Evolutionary conservation across 2,113 vertebrate species (phyloP).

Genomic region (Scytalopus superciliaris): DNA sequence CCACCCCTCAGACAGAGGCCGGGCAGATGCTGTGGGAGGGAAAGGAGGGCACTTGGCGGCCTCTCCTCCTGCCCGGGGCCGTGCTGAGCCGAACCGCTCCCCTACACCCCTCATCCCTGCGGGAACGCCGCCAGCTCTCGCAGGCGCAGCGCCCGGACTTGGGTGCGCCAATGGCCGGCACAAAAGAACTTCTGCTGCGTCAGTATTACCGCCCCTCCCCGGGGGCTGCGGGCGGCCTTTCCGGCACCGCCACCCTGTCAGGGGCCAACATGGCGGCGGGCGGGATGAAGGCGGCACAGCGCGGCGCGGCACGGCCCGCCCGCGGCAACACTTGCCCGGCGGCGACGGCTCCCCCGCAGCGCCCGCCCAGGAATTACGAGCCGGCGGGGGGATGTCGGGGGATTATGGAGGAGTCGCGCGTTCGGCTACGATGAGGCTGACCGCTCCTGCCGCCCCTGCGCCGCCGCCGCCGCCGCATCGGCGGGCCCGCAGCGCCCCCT

Average conservation of each 20-base stretch:
- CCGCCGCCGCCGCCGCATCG: slow-evolving; percentile 21
- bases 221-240: neutral
- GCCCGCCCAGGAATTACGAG: slow-evolving; percentile 78
- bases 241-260: neutral
- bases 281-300: neutral
- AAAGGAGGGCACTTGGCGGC: neutral
- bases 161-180: neutral
- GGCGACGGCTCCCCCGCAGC: neutral
- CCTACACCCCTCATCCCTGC: neutral
- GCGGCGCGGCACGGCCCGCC: neutral
- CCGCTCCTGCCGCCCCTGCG: slow-evolving; percentile 43
- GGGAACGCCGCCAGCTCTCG: neutral
- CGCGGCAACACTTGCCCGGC: neutral
- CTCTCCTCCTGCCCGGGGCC: neutral
- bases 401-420: slow-evolving; percentile 76
- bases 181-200: neutral
- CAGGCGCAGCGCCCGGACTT: neutral
- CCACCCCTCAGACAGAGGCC: neutral
- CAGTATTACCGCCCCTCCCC: neutral
- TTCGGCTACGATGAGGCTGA: slow-evolving; percentile 82
- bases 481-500: slow-evolving; percentile 77
- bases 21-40: rapidly evolving
- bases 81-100: neutral
- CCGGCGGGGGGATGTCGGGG: slow-evolving; percentile 77
- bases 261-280: slow-evolving; percentile 16